Evolutionary conservation across 2,888 invertebrate species (phyloP).

Genomic region (Thalpophila matura): DNA sequence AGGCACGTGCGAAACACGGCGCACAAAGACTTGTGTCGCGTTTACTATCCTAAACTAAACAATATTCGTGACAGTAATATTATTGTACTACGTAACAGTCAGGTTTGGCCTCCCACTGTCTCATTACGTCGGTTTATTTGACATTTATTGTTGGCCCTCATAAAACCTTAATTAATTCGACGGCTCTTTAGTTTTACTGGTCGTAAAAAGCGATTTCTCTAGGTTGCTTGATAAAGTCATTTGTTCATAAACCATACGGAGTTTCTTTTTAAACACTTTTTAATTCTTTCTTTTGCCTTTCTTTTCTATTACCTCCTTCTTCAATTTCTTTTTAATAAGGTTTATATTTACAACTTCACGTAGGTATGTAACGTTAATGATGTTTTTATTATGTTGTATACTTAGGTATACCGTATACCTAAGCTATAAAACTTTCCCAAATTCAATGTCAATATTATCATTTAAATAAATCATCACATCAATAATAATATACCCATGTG

Average conservation of each 20-base stretch:
- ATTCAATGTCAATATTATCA: background rate
- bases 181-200: slow-evolving; percentile 48
- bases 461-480: background rate
- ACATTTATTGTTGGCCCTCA: slow-evolving; percentile 50
- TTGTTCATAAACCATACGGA: slow-evolving; percentile 17
- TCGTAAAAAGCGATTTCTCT: slow-evolving; percentile 50
- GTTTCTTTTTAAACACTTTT: slow-evolving; percentile 25
- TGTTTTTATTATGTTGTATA: background rate
- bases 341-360: background rate
- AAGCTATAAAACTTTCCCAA: background rate
- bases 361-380: too few species aligned
- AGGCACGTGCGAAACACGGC: too few species aligned
- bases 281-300: slow-evolving; percentile 4
- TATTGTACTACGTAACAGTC: background rate
- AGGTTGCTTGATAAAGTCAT: slow-evolving; percentile 18
- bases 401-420: too few species aligned
- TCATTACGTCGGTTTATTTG: slow-evolving; percentile 35
- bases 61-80: background rate
- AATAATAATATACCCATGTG: slow-evolving; percentile 7
- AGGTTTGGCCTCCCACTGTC: slow-evolving; percentile 12
- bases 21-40: background rate
- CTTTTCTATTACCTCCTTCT: background rate
- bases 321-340: background rate
- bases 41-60: background rate
- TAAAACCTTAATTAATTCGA: slow-evolving; percentile 55